phyloP scores from a whole-genome alignment of 2,888 invertebrate species.

The Anarsia innoxiella region DNA sequence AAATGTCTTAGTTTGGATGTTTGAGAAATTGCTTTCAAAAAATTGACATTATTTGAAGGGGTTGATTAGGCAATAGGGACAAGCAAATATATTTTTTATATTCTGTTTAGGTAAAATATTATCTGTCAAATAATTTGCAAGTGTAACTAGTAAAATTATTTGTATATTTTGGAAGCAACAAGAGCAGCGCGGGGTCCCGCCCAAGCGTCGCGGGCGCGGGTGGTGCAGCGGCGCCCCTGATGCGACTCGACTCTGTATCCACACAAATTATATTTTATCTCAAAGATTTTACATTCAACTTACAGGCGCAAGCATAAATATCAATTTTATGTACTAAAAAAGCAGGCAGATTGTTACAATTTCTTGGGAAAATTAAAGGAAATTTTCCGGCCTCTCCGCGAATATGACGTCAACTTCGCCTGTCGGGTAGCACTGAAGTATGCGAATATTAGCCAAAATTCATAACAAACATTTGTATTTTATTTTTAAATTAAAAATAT shows the following conservation, averaged over 20 bases:
- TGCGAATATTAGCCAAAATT: constrained; percentile 12
- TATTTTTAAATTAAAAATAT: background rate
- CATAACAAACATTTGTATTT: background rate
- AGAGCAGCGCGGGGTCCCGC: constrained; percentile 37
- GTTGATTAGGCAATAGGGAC: constrained; percentile 12
- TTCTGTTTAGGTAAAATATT: constrained; percentile 19
- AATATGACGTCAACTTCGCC: constrained; percentile 37
- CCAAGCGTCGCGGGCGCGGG: constrained; percentile 43
- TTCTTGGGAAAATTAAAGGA: constrained; percentile 57
- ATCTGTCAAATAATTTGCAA: background rate
- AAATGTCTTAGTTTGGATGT: constrained; percentile 10
- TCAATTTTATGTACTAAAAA: constrained; percentile 30
- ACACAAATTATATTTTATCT: no score
- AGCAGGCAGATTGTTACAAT: constrained; percentile 24
- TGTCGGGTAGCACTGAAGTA: constrained; percentile 17
- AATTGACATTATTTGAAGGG: constrained; percentile 20
- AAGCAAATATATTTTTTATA: constrained; percentile 33
- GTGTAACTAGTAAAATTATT: background rate
- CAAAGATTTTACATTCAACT: constrained; percentile 29
- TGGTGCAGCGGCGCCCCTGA: constrained; percentile 43
- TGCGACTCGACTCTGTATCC: constrained; percentile 31
- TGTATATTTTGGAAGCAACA: background rate
- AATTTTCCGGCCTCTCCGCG: constrained; percentile 54
- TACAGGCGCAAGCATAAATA: constrained; percentile 57
- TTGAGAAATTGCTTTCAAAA: constrained; percentile 15